Evolutionary conservation across 2,888 invertebrate species (phyloP).

Genomic region (Tiliacea aurago): DNA sequence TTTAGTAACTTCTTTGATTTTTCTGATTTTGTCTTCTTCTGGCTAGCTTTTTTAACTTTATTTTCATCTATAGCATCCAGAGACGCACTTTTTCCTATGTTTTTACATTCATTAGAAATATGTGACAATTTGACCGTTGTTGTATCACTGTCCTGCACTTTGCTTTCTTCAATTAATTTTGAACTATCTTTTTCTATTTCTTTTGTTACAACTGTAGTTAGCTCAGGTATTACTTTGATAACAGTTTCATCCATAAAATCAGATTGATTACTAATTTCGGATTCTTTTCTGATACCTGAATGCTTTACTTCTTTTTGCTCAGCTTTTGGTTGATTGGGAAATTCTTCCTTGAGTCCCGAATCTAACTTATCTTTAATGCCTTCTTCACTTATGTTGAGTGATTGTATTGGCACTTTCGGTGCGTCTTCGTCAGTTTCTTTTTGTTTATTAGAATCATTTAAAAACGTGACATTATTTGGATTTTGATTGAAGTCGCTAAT

Average conservation of each 20-base stretch:
- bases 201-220: neutral
- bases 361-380: neutral
- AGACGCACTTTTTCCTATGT: constrained; percentile 62
- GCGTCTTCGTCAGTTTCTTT: neutral
- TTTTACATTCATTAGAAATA: constrained; percentile 29
- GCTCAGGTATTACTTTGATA: constrained; percentile 10
- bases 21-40: constrained; percentile 64
- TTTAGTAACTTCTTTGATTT: constrained; percentile 51
- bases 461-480: neutral
- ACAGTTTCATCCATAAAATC: constrained; percentile 1
- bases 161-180: constrained; percentile 10
- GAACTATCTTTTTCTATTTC: constrained; percentile 18
- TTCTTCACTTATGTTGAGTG: constrained; percentile 4
- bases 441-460: constrained; percentile 4
- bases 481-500: constrained; percentile 8
- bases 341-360: neutral
- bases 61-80: constrained; percentile 50
- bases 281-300: neutral
- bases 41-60: constrained; percentile 44
- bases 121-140: constrained; percentile 3
- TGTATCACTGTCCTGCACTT: neutral
- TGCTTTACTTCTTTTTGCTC: neutral
- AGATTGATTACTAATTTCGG: neutral
- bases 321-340: constrained; percentile 2
- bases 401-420: neutral